Evolutionary conservation across 92 coral and sea anemone genomes (phyloP).

Genomic region (Palythoa caribaeorum): DNA sequence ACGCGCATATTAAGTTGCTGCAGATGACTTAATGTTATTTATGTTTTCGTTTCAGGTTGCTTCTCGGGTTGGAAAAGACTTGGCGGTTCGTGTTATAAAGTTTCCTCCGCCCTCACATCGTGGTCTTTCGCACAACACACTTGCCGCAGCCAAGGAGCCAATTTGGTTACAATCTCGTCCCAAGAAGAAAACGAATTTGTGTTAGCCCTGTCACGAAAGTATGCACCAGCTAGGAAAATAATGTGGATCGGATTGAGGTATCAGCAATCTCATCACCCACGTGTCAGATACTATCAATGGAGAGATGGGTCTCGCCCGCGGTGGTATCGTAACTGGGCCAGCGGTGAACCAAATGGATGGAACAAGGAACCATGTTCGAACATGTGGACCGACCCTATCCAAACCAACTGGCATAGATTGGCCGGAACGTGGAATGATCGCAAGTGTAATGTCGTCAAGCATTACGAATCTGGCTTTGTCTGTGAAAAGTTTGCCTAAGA

Average conservation of each 20-base stretch:
- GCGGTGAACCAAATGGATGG: not conserved
- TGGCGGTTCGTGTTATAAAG: too few relatives aligned
- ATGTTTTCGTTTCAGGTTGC: too few relatives aligned
- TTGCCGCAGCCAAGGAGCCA: too few relatives aligned
- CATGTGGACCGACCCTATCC: not conserved
- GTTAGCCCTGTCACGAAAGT: too few relatives aligned
- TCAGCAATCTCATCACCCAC: too few relatives aligned
- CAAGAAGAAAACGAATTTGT: too few relatives aligned
- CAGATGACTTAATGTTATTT: too few relatives aligned
- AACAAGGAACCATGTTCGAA: not conserved
- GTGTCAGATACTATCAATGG: not conserved
- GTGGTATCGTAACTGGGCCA: not conserved
- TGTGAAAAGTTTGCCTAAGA: not conserved
- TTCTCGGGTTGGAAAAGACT: too few relatives aligned
- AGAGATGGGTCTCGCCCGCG: not conserved
- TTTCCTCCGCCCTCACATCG: too few relatives aligned
- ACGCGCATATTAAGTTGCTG: too few relatives aligned
- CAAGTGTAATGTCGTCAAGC: not conserved
- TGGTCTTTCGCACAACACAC: too few relatives aligned
- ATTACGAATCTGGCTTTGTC: not conserved
- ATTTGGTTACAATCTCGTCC: too few relatives aligned
- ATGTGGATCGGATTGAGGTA: not conserved
- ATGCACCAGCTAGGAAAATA: not conserved
- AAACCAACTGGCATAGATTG: not conserved
- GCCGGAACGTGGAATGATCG: not conserved